Percentiles rank a stretch among this genome's conserved stretches.
Conservation (phyloP, 2,888 invertebrate genomes). For the Archips crataeganus region DNA sequence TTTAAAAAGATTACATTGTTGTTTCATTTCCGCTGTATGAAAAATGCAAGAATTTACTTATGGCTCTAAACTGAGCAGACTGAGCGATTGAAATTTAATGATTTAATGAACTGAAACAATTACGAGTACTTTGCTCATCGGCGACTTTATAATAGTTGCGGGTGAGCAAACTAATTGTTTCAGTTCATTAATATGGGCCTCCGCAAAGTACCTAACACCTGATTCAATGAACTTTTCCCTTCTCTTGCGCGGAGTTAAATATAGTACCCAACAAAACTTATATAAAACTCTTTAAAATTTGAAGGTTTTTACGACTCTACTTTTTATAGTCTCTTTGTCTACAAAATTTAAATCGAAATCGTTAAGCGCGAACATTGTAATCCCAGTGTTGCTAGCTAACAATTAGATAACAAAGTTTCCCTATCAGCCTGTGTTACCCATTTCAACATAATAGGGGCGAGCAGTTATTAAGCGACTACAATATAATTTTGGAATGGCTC, state of each 20-base stretch:
- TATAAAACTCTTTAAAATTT: neutral
- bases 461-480: constrained; percentile 31
- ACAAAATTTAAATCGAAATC: constrained; percentile 15
- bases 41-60: no score
- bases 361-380: constrained; percentile 35
- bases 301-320: constrained; percentile 15
- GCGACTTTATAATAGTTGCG: no score
- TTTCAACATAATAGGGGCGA: constrained; percentile 10
- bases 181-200: no score
- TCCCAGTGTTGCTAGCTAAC: constrained; percentile 32
- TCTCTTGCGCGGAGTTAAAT: neutral
- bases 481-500: constrained; percentile 24
- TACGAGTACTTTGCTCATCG: no score
- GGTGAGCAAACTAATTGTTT: no score
- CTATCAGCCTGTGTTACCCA: constrained; percentile 24
- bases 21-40: no score
- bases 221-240: neutral
- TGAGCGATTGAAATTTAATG: no score
- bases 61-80: no score
- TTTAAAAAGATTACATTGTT: no score
- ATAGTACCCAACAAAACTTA: neutral
- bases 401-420: constrained; percentile 41
- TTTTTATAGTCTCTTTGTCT: constrained; percentile 24
- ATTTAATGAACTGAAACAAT: no score
- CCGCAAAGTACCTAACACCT: no score